Evolutionary conservation across 2,888 invertebrate genomes (phyloP).

Genomic region (Petrolisthes cinctipes): DNA sequence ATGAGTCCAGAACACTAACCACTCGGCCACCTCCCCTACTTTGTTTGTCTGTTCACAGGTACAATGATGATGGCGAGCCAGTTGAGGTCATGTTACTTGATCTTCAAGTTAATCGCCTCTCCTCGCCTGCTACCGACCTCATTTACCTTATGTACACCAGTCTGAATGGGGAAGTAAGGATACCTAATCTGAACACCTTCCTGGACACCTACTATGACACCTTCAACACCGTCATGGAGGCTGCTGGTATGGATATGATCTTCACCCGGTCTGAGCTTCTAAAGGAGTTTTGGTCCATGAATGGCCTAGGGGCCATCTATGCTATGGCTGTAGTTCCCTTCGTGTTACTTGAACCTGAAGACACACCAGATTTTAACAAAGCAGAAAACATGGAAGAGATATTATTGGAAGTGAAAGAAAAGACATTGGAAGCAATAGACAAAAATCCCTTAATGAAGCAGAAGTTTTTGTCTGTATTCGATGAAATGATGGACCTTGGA

Average conservation of each 20-base stretch:
- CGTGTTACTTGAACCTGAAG: conserved; percentile 28
- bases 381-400: conserved; percentile 11
- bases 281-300: not conserved
- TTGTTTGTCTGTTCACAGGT: not conserved
- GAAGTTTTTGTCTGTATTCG: conserved; percentile 36
- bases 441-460: conserved; percentile 18
- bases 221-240: conserved; percentile 33
- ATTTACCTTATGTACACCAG: conserved; percentile 4
- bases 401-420: not conserved
- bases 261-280: conserved; percentile 2
- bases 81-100: conserved; percentile 3
- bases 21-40: too few relatives aligned
- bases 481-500: conserved; percentile 42
- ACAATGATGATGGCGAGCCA: not conserved
- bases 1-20: too few relatives aligned
- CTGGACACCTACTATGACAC: conserved; percentile 29
- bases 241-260: not conserved
- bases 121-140: not conserved
- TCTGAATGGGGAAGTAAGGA: not conserved
- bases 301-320: not conserved
- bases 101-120: not conserved
- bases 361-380: conserved; percentile 16
- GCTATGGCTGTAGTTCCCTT: conserved; percentile 37
- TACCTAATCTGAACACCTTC: not conserved
- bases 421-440: not conserved